Evolutionary conservation across 2,113 vertebrate species (phyloP), one percentile per base, ranked within the genome.

Genomic region (Jacana jacana): DNA sequence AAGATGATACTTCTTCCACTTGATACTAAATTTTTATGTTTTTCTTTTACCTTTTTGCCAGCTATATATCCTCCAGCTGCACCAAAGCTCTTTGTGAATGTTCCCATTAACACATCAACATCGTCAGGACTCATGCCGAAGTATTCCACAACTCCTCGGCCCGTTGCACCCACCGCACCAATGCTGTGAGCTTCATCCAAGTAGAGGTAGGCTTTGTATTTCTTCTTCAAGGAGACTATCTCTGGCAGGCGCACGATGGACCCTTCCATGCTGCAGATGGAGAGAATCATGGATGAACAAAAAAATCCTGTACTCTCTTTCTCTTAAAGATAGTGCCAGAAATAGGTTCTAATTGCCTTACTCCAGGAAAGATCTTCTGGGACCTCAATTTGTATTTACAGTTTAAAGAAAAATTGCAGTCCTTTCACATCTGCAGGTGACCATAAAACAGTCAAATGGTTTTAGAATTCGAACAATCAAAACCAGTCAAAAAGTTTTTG

Each of bases 181-280:
- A 99, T 98, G 89, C 99, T 99, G 97, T 99, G 99, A 42, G 99
- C 99, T 97, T 99, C 99, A 4, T 99, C 99, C 86, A 99, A 88
- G 96, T 99, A 99, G 97, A 99, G 98, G 90, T 99, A 99, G 28
- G 98, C 99, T 97, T 99, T 99, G 96, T 99, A 99, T 98, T 99
- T 99, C 95, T 98, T 99, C 98, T 99, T 99, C 85, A 99, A 97
- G 66, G 98, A 98, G 24, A 99, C 93, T 35, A 99, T 98, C 88
- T 99, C 98, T 39, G 99, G 98, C 52, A 99, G 98, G 71, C 95
- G 97, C 83, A 99, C 98, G 13, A 99, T 98, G 55, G 99, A 99
- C 55, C 99, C 99, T 97, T 99, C 99, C 99, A 99, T 99, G 96
- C 99, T 99, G 92, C 82, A 27, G 16, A 54, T 64, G 17, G 17